Percentiles rank a stretch among this genome's conserved stretches.
Evolutionary conservation across 2,113 vertebrate species (phyloP).

Genomic region (Pandion haliaetus): DNA sequence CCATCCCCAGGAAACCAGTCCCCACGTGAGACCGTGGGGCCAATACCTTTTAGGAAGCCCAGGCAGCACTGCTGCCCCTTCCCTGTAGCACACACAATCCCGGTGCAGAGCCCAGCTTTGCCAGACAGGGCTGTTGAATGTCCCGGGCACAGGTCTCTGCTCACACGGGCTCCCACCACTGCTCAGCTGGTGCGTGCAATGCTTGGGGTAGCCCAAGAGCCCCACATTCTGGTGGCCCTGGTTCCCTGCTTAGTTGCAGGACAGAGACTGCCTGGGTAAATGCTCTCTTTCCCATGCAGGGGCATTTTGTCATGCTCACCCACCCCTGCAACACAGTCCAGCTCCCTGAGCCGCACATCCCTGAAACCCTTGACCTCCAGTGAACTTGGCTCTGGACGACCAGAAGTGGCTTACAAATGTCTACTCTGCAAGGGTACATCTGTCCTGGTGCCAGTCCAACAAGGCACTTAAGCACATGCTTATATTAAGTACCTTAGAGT

Average conservation of each 20-base stretch:
- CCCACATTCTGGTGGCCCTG: neutral
- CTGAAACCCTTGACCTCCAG: neutral
- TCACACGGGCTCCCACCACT: neutral
- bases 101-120: neutral
- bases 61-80: neutral
- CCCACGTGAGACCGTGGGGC: neutral
- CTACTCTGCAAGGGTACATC: neutral
- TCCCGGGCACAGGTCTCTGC: neutral
- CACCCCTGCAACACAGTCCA: neutral
- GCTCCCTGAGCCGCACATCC: neutral
- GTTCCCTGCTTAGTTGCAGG: neutral
- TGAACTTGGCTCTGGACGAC: neutral
- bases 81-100: neutral
- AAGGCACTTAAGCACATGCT: conserved; percentile 28
- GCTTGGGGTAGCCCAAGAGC: neutral
- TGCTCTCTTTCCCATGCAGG: no score
- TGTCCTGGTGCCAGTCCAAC: neutral
- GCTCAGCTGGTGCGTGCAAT: fast-evolving
- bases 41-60: no score
- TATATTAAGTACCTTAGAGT: neutral
- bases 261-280: neutral
- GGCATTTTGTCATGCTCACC: neutral
- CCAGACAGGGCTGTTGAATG: neutral
- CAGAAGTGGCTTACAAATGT: neutral
- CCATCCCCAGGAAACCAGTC: neutral